Percentiles rank a stretch among this genome's conserved stretches.
phyloP scores from a whole-genome alignment of 2,113 vertebrate species.

The Bagarius yarrelli region DNA sequence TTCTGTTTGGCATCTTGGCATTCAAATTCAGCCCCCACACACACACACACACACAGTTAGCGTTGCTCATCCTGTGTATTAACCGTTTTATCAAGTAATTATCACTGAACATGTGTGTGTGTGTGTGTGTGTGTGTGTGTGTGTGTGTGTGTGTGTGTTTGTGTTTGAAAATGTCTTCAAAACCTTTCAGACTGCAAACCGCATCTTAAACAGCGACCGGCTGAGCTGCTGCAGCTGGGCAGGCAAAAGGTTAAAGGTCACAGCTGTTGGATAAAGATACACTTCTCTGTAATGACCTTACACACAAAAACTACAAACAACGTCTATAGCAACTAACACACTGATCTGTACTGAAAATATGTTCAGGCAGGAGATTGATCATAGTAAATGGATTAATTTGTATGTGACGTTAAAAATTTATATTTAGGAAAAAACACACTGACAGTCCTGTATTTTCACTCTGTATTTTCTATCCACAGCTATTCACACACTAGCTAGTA shows the following conservation, averaged over 20 bases:
- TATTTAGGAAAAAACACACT: no score
- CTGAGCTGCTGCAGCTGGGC: constrained; percentile 28
- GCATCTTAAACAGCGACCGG: not conserved
- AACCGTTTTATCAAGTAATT: constrained; percentile 15
- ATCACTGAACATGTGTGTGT: not conserved
- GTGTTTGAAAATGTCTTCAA: no score
- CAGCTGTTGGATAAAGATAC: constrained; percentile 15
- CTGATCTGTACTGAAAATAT: no score
- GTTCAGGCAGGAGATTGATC: no score
- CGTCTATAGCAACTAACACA: no score
- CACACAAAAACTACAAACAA: no score
- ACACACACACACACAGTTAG: constrained; percentile 34
- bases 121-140: not conserved
- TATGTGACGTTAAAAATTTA: no score
- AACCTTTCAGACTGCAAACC: not conserved
- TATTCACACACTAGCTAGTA: no score
- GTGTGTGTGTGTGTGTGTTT: no score
- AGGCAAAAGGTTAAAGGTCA: constrained; percentile 54
- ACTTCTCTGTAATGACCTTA: not conserved
- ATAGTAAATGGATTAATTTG: no score
- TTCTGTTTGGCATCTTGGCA: constrained; percentile 60
- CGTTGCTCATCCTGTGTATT: constrained; percentile 32
- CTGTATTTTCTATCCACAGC: no score
- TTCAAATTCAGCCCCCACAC: constrained; percentile 62
- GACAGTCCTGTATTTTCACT: no score